Percentiles rank a stretch among this genome's conserved stretches.
Conservation (phyloP, 2,888 invertebrate genomes). For the Acronicta alni region DNA sequence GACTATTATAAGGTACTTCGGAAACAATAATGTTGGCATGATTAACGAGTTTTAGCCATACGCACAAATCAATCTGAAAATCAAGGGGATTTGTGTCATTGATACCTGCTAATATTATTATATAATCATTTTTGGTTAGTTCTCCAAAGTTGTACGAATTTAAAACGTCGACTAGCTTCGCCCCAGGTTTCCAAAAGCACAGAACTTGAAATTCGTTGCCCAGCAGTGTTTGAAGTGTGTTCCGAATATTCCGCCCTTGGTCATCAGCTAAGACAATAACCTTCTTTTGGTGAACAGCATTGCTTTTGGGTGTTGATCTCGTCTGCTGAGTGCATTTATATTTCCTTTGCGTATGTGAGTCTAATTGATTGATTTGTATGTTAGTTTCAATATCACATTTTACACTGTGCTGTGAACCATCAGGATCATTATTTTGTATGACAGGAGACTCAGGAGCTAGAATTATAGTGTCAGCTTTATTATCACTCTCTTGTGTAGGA, state of each 20-base stretch:
- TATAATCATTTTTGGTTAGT: not conserved
- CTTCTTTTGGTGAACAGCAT: not conserved
- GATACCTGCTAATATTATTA: not conserved
- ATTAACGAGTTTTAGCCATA: not conserved
- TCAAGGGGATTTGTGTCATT: not conserved
- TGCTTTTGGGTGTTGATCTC: not conserved
- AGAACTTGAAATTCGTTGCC: not conserved
- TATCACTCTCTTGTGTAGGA: too few species aligned
- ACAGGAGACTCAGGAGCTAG: not conserved
- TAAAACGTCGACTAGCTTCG: not conserved
- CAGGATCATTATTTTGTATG: not conserved
- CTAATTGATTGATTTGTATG: not conserved
- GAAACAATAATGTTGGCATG: slow-evolving; percentile 5
- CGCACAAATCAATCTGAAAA: not conserved
- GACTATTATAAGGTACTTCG: slow-evolving; percentile 2
- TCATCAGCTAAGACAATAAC: slow-evolving; percentile 4
- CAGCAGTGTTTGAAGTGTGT: slow-evolving; percentile 1
- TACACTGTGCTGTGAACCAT: not conserved
- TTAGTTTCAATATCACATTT: not conserved
- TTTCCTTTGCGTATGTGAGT: not conserved
- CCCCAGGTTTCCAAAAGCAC: slow-evolving; percentile 1
- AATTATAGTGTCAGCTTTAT: too few species aligned
- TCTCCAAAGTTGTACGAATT: not conserved
- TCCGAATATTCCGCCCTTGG: not conserved
- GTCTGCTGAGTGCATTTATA: not conserved